Evolutionary conservation across 2,113 vertebrate species (phyloP), one percentile per base, ranked within the genome.

Genomic region (Oncorhynchus keta): DNA sequence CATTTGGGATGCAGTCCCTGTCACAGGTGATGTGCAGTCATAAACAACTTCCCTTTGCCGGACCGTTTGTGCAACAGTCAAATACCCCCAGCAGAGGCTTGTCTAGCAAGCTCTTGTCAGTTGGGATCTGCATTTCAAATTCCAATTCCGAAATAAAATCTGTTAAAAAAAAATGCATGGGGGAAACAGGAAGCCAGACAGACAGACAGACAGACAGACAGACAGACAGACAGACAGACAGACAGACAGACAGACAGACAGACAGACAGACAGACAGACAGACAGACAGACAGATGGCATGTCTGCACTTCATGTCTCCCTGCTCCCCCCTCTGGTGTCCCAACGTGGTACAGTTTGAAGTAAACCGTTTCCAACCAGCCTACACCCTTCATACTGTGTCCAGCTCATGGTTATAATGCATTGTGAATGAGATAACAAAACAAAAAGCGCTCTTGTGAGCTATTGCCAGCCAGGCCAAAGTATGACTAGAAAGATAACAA

Each of bases 261-360:
- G 24, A 24, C 24, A 24, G 24, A 24, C 24, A 24, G 24, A 24
- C 13, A 51, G 49, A 51, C 2, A 51, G 49, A 51, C 1, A 51
- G 49, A 70, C 30, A 70, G 68, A 66, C 64, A 66, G 64, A 12
- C 64, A 66, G 26, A 66, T 66, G 64, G 64, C 64, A 14, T 30
- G 18, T 75, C 55, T 61, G 14, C 49, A 22, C 13, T 55, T 61
- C 55, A n/a, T 75, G 45, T 72, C 13, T 51, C 28, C 12, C 35
- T 49, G 20, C n/a, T 49, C 68, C n/a, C 28, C n/a, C 45, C 68
- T 24, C 68, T 66, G 11, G 3, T n/a, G 35, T 70, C 39, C 22
- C 68, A 22, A 24, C 39, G 1, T 26, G 39, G 18, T 30, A 45
- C 39, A 70, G 68, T 49, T 45, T 35, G 35, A 69, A 22, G 45